Evolutionary conservation across 2,113 vertebrate genomes (phyloP).

Genomic region (Telmatochromis sp.): DNA sequence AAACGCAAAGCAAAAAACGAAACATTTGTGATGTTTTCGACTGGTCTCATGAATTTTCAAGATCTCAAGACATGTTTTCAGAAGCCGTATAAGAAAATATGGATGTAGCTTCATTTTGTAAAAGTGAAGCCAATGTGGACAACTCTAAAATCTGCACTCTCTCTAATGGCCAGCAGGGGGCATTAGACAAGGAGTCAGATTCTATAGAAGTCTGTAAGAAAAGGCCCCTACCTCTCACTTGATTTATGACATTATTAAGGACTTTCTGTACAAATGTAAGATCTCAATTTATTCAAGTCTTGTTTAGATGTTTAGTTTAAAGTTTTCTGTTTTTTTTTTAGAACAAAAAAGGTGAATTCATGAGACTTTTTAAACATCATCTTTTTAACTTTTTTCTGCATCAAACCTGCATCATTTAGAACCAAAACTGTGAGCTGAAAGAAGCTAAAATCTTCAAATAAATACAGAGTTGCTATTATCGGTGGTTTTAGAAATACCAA

Average conservation of each 20-base stretch:
- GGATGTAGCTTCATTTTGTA: accelerated
- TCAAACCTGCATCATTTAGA: not conserved
- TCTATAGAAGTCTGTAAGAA: not conserved
- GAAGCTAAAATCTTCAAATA: not conserved
- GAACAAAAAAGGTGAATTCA: not conserved
- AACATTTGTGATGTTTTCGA: accelerated
- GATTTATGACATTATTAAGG: accelerated
- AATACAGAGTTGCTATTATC: not conserved
- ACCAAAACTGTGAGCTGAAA: not conserved
- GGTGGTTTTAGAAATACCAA: not conserved
- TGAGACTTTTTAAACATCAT: not conserved
- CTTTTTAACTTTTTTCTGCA: not conserved
- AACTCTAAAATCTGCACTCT: not conserved
- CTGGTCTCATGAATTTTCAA: not conserved
- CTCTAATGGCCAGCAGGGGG: not conserved
- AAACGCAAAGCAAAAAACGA: accelerated
- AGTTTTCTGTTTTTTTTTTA: not conserved
- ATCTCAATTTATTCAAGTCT: not conserved
- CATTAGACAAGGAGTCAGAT: not conserved
- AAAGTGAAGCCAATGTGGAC: not conserved
- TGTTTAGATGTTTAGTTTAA: not conserved
- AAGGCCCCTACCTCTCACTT: accelerated
- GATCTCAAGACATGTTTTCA: not conserved
- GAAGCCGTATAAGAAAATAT: not conserved
- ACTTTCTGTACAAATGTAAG: accelerated